These are phyloP conservation scores for Gulo gulo DNA, from an alignment of 2,113 vertebrate genomes.

Conservation along the genomic window DNA sequence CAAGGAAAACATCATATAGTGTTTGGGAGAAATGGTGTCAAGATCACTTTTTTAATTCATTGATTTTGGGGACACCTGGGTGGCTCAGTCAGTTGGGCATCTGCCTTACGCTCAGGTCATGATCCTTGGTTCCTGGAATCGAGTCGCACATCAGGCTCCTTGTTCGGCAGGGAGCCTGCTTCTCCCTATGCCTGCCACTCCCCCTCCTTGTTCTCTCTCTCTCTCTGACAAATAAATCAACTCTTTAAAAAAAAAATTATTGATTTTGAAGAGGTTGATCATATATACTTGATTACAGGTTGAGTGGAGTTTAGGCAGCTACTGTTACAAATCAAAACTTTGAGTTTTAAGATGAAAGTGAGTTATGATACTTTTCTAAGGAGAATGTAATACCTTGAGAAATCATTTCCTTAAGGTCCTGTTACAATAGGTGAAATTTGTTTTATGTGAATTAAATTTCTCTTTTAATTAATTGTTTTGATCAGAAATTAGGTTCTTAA, in stretches of 20 bases:
- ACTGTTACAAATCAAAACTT: slow-evolving; percentile 10
- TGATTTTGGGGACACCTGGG: background rate
- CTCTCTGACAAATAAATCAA: too few species aligned
- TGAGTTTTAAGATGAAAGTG: background rate
- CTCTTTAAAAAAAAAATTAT: background rate
- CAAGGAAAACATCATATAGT: slow-evolving; percentile 68
- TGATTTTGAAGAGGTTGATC: background rate
- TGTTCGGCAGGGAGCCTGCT: too few species aligned
- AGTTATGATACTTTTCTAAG: background rate
- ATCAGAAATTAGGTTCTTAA: slow-evolving; percentile 37
- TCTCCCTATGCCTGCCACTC: too few species aligned
- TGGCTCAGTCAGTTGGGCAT: too few species aligned
- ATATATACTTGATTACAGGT: background rate
- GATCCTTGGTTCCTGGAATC: too few species aligned
- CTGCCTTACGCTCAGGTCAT: too few species aligned
- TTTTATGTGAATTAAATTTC: slow-evolving; percentile 44
- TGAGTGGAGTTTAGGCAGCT: background rate
- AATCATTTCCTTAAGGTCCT: background rate
- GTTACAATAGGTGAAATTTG: background rate
- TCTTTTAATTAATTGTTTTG: slow-evolving; percentile 40
- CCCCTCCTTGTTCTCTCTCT: too few species aligned
- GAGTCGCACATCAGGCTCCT: too few species aligned
- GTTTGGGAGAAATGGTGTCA: background rate
- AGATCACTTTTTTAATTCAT: background rate
- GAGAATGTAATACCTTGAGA: slow-evolving; percentile 23